Percentiles rank a stretch among this genome's conserved stretches.
Evolutionary conservation across 2,113 vertebrate genomes (phyloP).

Genomic region (Cnemophilus loriae): DNA sequence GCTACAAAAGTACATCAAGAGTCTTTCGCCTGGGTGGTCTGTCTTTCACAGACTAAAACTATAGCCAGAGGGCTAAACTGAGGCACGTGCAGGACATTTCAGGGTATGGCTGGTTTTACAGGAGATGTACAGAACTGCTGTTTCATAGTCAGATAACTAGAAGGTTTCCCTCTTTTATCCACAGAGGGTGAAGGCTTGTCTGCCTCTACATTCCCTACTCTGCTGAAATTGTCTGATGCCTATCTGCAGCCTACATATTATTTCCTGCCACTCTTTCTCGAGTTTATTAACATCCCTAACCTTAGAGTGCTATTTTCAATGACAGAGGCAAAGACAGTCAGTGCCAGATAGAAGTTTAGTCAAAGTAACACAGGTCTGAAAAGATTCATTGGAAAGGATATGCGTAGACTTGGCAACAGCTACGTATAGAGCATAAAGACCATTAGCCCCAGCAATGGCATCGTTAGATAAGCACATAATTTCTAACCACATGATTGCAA

Average conservation of each 20-base stretch:
- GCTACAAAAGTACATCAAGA: not conserved
- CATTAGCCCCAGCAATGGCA: not conserved
- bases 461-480: not conserved
- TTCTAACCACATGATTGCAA: not conserved
- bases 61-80: not conserved
- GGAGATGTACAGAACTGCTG: not conserved
- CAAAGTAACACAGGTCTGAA: not conserved
- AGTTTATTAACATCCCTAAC: not conserved
- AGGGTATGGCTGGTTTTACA: not conserved
- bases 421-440: not conserved
- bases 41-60: not conserved
- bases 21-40: accelerated
- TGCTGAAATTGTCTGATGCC: not conserved
- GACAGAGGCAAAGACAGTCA: not conserved
- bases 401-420: not conserved
- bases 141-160: not conserved
- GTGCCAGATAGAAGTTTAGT: not conserved
- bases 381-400: not conserved
- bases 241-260: not conserved
- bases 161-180: not conserved
- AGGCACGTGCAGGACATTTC: accelerated
- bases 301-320: not conserved
- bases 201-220: not conserved
- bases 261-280: not conserved
- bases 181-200: not conserved